Evolutionary conservation across 2,888 invertebrate species (phyloP).

Genomic region (Hesperia comma): DNA sequence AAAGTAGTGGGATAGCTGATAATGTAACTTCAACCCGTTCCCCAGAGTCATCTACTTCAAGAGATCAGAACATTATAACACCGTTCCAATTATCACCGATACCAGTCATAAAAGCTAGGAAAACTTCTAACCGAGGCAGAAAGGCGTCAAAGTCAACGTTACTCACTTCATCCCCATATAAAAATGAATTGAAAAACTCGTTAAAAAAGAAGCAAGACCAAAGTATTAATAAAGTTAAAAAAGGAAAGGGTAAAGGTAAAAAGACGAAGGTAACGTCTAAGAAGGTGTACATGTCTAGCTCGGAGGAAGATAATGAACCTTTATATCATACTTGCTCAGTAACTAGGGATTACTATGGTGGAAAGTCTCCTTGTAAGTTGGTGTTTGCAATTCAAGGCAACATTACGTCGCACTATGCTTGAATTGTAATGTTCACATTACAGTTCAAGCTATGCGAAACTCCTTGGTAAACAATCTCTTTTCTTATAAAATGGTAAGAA

Average conservation of each 20-base stretch:
- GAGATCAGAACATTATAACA: neutral
- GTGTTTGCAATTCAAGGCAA: too few relatives aligned
- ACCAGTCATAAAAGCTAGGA: neutral
- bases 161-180: constrained; percentile 35
- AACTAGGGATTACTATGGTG: too few relatives aligned
- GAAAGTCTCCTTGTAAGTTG: too few relatives aligned
- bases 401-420: too few relatives aligned
- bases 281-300: too few relatives aligned
- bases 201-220: constrained; percentile 27
- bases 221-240: neutral
- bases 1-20: neutral
- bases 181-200: constrained; percentile 19
- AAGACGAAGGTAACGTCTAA: too few relatives aligned
- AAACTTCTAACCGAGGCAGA: constrained; percentile 33
- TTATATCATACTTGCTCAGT: too few relatives aligned
- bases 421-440: too few relatives aligned
- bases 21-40: neutral
- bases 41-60: neutral
- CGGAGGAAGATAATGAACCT: too few relatives aligned
- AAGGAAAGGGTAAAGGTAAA: neutral
- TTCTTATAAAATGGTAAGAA: too few relatives aligned
- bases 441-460: too few relatives aligned
- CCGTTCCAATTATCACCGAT: neutral
- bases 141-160: constrained; percentile 31
- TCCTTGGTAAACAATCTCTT: too few relatives aligned